Base-by-base conservation (phyloP, 2,888 invertebrate genomes). In the Nudaria mundana region DNA sequence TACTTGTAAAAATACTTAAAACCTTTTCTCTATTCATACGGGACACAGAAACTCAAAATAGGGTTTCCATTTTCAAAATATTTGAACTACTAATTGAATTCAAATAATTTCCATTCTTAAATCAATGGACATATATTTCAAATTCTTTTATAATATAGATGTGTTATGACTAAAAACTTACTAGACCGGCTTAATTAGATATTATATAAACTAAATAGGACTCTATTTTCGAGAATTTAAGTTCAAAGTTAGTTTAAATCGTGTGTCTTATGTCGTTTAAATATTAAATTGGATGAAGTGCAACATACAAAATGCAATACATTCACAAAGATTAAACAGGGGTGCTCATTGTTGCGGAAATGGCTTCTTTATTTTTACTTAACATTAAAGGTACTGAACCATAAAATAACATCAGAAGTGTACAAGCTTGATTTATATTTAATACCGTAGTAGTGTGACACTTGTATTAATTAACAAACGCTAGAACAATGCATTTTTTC, bases 301-400 rank as follows among this genome's bases (percentile, higher is more conserved):
- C 66, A 66, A 76, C 73, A 76, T 71, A 79, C 75, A 78, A n/a
- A 77, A 69, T 75, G 75, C 71, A 76, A 76, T 80, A 71, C 78
- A 79, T 81, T 82, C 83, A 82, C 78, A 75, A 76, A 71, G 81
- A 79, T 85, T 81, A 76, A 82, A 76, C 76, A 70, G 76, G 68
- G 63, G 54, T 37, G 57, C 46, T 49, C 40, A 30, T 20, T 56
- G 41, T 5, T 55, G 47, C 65, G 76, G 84, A 81, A 56, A 52
- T 8, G 43, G 63, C 72, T 73, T 61, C 26, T 48, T 41, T 35
- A 44, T 49, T 37, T 57, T 44, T 43, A 40, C 25, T 37, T 43
- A 16, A 25, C 22, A 32, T 30, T 32, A 37, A 11, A n/a, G 20
- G 32, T 37, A 41, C 32, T 38, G 37, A 43, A 34, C 37, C 42